Base-by-base conservation (phyloP, 2,888 invertebrate species). In the Pachycephus smyrnensis region DNA sequence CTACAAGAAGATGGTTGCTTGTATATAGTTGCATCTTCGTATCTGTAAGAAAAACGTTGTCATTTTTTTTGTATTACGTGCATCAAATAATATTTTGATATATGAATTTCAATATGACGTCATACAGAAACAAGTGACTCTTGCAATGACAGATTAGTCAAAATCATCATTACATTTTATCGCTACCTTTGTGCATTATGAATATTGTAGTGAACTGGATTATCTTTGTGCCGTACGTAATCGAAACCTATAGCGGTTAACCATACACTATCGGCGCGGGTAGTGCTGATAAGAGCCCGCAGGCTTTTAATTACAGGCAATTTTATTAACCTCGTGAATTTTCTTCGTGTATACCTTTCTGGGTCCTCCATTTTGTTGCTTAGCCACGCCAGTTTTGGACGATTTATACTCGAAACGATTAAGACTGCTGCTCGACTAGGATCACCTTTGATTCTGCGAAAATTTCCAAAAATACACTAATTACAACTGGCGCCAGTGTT, bases 381-480 rank as follows among this genome's bases (percentile, higher is more conserved):
- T 3, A 35, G 33, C 23, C 23, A 40, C 74, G 36, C 3, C 36
- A 35, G 30, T 1, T 33, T 31, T 9, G 31, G 31, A 35, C 30
- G 30, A 71, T 71, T 71, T 71, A 23, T 55, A 23, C 23, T 3
- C 12, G 74, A 74, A 74, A 36, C 30, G 74, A 37, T 74, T 11
- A 71, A 71, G 9, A 3, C 84, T 85, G 76, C 68, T 75, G 75
- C 78, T 80, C 69, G 76, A 78, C 82, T 77, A 83, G 82, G 84
- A 89, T 88, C 89, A 90, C 89, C 90, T 90, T 80, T 84, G 86
- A 82, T 85, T 87, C 88, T 89, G 85, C 6, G 85, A 84, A 36
- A 74, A 33, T 36, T 6, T 0, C 1, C 4, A 15, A 23, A 71
- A 71, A 30, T 11, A 32, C 11, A 23, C 15, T 55, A 23, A 55